These are phyloP conservation scores for Elephantulus edwardii DNA, from an alignment of 2,113 vertebrate species.

Conservation along the genomic window DNA sequence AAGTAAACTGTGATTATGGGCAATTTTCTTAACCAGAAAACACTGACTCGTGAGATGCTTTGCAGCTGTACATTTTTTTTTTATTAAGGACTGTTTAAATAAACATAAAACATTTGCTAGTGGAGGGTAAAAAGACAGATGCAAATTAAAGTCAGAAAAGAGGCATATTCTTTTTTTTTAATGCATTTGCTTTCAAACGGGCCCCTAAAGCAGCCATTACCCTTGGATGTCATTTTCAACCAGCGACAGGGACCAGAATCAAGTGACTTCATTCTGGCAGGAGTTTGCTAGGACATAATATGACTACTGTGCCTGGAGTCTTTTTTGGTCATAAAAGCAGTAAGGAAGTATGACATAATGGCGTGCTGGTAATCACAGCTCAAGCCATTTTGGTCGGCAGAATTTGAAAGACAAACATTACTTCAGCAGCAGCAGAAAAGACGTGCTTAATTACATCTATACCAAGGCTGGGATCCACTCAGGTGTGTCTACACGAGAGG, in stretches of 20 bases:
- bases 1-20: constrained; percentile 65
- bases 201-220: constrained; percentile 62
- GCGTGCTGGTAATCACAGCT: constrained; percentile 71
- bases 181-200: constrained; percentile 65
- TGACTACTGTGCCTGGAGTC: constrained; percentile 77
- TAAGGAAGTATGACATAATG: constrained; percentile 78
- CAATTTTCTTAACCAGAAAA: constrained; percentile 76
- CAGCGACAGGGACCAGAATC: constrained; percentile 68
- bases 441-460: constrained; percentile 65
- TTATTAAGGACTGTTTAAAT: constrained; percentile 71
- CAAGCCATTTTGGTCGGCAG: constrained; percentile 76
- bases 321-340: constrained; percentile 73
- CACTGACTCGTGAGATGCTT: constrained; percentile 66
- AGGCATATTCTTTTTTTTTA: constrained; percentile 55
- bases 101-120: constrained; percentile 68
- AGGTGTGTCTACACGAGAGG: constrained; percentile 50
- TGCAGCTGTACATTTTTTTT: constrained; percentile 77
- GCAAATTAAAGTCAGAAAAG: constrained; percentile 64
- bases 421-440: constrained; percentile 76
- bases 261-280: constrained; percentile 70
- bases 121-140: constrained; percentile 62
- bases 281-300: constrained; percentile 71
- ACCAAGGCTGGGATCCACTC: constrained; percentile 63
- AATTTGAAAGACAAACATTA: constrained; percentile 77
- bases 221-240: constrained; percentile 68